These are phyloP conservation scores for Drosophila dives DNA, from an alignment of 2,888 invertebrate species.

Conservation along the genomic window DNA sequence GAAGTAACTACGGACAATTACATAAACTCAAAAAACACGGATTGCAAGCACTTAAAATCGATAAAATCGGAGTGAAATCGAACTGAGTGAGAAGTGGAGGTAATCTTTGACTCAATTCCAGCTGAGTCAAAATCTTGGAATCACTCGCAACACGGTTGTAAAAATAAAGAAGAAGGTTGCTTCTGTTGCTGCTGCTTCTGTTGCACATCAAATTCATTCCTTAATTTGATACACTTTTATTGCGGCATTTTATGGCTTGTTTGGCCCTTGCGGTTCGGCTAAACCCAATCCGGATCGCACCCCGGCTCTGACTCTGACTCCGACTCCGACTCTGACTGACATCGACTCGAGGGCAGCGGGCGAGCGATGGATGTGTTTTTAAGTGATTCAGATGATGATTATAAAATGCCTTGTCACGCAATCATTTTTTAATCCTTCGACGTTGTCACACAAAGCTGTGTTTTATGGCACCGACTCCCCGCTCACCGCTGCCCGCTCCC, in stretches of 20 bases:
- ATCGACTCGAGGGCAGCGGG: constrained; percentile 7
- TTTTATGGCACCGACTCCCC: constrained; percentile 49
- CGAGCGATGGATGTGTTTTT: constrained; percentile 65
- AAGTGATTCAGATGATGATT: constrained; percentile 76
- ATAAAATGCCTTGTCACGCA: constrained; percentile 81
- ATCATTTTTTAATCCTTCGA: constrained; percentile 78
- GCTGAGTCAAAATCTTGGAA: constrained; percentile 8
- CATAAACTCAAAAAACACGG: background rate
- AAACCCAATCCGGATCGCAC: constrained; percentile 49
- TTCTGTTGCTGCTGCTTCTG: constrained; percentile 11
- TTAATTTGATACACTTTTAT: constrained; percentile 81
- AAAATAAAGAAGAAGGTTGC: constrained; percentile 19
- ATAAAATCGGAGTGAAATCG: background rate
- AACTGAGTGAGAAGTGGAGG: constrained; percentile 28
- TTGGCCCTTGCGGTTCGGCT: constrained; percentile 68
- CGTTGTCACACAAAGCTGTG: constrained; percentile 61
- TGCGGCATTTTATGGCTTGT: constrained; percentile 76
- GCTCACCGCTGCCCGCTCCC: background rate
- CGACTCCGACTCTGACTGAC: background rate
- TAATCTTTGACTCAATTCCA: constrained; percentile 5
- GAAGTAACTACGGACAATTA: background rate
- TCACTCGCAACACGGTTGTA: constrained; percentile 30
- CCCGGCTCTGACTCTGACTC: constrained; percentile 5
- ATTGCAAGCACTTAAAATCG: constrained; percentile 11
- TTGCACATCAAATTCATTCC: constrained; percentile 67